Evolutionary conservation across 2,888 invertebrate species (phyloP), one percentile per base, ranked within the genome.

Genomic region (Ametastegia equiseti): DNA sequence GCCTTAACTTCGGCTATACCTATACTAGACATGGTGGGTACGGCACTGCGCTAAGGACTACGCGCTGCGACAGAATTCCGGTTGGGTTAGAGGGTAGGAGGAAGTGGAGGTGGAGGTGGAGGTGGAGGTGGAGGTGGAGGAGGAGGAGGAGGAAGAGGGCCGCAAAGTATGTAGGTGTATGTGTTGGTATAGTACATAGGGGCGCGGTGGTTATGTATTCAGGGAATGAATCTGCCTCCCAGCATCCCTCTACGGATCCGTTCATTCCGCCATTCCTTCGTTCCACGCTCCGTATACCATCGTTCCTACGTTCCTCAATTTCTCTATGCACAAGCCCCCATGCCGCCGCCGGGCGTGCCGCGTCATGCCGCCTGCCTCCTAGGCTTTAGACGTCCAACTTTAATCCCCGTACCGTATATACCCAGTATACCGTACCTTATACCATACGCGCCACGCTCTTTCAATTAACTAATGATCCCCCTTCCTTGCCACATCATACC

Each of bases 391-490:
- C n/a, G 67, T 47, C 69, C 50, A 50, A 36, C 33, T 45, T 50
- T 45, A 65, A 47, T 69, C 27, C 50, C 5, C 60, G 39, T 71
- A 13, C 15, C 60, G 60, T 42, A 5, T 42, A 42, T 5, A 5
- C 9, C 42, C 5, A 6, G 5, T 9, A 6, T 42, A 9, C 9
- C 42, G 5, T 6, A 42, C 42, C 9, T 9, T 42, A 42, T 6
- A 6, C 42, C 42, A 9, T 42, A 42, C 9, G 9, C 42, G 42
- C 42, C 60, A 33, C 71, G 73, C 39, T 33, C 78, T 79, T 60
- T 82, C 81, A 81, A 81, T 73, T 81, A 63, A 19, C 60, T 73
- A 77, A 82, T 83, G 71, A 80, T 30, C 60, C 30, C 30, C 60
- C 60, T 9, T 42, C 82, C 79, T n/a, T n/a, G n/a, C n/a, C n/a